Evolutionary conservation across 2,113 vertebrate genomes (phyloP).

Genomic region (Myotis brandtii): DNA sequence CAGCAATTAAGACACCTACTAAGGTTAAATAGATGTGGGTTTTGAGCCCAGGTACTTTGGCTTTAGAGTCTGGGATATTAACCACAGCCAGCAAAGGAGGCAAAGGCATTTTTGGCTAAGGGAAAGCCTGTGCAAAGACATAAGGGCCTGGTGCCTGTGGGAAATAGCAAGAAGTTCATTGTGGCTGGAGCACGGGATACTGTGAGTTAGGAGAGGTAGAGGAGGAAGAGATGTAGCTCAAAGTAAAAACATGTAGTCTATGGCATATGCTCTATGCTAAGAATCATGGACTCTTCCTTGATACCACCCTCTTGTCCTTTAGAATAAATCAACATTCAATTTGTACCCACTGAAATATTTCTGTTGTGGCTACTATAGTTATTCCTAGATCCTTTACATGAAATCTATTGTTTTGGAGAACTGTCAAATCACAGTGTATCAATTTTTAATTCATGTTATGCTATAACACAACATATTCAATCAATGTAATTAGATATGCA

Average conservation of each 20-base stretch:
- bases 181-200: background rate
- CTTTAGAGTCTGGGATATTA: background rate
- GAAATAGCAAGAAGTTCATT: background rate
- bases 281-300: background rate
- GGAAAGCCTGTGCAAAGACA: background rate
- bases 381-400: background rate
- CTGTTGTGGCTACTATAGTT: background rate
- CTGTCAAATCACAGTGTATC: background rate
- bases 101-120: background rate
- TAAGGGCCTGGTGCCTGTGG: background rate
- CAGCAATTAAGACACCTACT: background rate
- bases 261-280: background rate
- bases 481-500: background rate
- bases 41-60: background rate
- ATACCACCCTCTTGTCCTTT: background rate
- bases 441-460: background rate
- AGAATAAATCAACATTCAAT: background rate
- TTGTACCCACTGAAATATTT: background rate
- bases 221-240: background rate
- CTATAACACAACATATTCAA: background rate
- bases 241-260: background rate
- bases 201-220: background rate
- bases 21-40: background rate
- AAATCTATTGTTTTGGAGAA: slow-evolving; percentile 14
- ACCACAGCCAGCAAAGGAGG: background rate